phyloP scores from a whole-genome alignment of 2,888 invertebrate species.

The Orchesella flavescens region DNA sequence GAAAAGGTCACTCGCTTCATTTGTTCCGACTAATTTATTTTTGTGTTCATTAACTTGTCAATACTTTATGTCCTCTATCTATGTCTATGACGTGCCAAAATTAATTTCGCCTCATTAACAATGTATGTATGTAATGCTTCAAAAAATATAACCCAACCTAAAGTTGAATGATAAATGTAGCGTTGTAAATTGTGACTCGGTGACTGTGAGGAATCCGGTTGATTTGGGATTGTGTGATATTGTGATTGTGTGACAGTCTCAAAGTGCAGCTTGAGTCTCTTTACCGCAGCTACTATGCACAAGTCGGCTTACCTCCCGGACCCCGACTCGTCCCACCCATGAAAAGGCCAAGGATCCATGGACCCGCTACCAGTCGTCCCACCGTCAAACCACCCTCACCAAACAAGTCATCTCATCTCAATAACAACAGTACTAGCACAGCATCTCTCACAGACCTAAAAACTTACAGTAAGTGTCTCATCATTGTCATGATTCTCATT shows the following conservation, averaged over 20 bases:
- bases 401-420: conserved; percentile 74
- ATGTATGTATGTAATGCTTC: too few relatives aligned
- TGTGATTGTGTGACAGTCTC: conserved; percentile 55
- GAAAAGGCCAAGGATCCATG: conserved; percentile 79
- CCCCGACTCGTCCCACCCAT: conserved; percentile 79
- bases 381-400: conserved; percentile 68
- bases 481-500: not conserved
- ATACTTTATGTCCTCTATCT: too few relatives aligned
- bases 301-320: conserved; percentile 76
- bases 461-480: conserved; percentile 81
- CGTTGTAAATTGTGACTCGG: not conserved
- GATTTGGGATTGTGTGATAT: conserved; percentile 50
- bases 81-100: too few relatives aligned
- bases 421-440: conserved; percentile 66
- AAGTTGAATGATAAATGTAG: too few relatives aligned
- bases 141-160: too few relatives aligned
- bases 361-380: conserved; percentile 73
- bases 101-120: too few relatives aligned
- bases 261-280: conserved; percentile 70
- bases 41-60: too few relatives aligned
- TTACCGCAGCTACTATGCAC: conserved; percentile 79
- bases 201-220: conserved; percentile 33
- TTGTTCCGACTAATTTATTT: too few relatives aligned
- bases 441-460: conserved; percentile 78
- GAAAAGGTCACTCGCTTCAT: too few relatives aligned